Conservation (phyloP, 2,888 invertebrate species). For the Entomobrya multifasciata region DNA sequence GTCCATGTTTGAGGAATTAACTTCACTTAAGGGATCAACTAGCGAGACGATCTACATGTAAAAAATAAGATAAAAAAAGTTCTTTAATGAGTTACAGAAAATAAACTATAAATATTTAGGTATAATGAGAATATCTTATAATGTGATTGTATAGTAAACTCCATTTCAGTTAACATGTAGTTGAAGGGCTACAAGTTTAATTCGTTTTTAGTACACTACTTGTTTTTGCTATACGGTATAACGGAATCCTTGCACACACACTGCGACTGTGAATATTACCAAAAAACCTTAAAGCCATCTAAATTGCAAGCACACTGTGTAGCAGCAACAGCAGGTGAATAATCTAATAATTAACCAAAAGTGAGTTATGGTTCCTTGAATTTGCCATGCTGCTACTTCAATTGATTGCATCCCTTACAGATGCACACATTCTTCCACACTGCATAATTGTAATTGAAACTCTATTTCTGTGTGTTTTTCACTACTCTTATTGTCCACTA, state of each 20-base stretch:
- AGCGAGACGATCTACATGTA: constrained; percentile 31
- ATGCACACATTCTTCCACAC: too few relatives aligned
- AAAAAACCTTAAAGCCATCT: constrained; percentile 12
- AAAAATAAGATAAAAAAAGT: constrained; percentile 13
- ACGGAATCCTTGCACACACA: constrained; percentile 3
- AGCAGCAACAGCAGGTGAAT: constrained; percentile 53
- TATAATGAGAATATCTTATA: neutral
- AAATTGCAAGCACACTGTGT: neutral
- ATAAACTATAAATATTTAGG: neutral
- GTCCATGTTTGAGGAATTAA: constrained; percentile 34
- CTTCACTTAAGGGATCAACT: constrained; percentile 41
- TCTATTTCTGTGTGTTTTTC: constrained; percentile 4
- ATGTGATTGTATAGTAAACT: neutral
- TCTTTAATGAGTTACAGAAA: constrained; percentile 45
- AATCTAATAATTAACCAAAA: constrained; percentile 70
- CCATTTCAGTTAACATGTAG: too few relatives aligned
- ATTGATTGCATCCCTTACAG: constrained; percentile 44
- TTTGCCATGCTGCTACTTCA: constrained; percentile 52
- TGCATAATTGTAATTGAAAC: neutral
- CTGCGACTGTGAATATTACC: neutral
- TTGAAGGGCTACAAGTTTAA: neutral
- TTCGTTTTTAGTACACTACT: neutral
- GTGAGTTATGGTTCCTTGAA: constrained; percentile 72
- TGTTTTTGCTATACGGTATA: neutral
- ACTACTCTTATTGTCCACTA: constrained; percentile 25